These are phyloP conservation scores for Eciton burchellii DNA, from an alignment of 1,140 invertebrate species.

Conservation along the genomic window DNA sequence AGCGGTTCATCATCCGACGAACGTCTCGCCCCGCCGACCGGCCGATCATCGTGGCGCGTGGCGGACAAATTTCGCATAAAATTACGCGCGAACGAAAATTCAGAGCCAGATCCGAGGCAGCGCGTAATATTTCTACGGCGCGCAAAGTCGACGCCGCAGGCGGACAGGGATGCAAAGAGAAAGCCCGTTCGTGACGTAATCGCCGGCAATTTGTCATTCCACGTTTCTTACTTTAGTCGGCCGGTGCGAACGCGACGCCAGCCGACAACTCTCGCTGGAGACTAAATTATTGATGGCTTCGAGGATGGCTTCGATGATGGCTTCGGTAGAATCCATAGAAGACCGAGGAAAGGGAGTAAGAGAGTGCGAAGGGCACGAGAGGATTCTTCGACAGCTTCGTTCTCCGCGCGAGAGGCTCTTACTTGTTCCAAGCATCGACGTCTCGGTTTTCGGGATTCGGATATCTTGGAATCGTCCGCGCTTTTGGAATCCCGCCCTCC, in stretches of 20 bases:
- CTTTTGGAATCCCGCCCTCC: too few species aligned
- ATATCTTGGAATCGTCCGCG: too few species aligned
- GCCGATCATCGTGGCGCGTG: constrained; percentile 5
- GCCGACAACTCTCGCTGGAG: constrained; percentile 42
- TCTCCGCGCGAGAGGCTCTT: too few species aligned
- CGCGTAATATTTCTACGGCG: constrained; percentile 70
- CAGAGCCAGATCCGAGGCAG: constrained; percentile 27
- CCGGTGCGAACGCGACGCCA: constrained; percentile 55
- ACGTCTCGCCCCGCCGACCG: constrained; percentile 40
- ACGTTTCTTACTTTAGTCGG: constrained; percentile 73
- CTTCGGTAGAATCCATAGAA: constrained; percentile 1
- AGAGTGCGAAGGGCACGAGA: neutral
- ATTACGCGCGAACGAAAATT: constrained; percentile 55
- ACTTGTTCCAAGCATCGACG: too few species aligned
- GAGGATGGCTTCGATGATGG: constrained; percentile 12
- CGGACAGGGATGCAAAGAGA: neutral
- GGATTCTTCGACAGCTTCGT: neutral
- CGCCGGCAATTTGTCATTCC: constrained; percentile 78
- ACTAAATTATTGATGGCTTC: constrained; percentile 66
- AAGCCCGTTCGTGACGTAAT: constrained; percentile 68
- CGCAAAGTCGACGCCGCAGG: constrained; percentile 28
- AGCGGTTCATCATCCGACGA: constrained; percentile 46
- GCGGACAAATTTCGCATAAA: constrained; percentile 57
- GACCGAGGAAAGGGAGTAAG: constrained; percentile 4
- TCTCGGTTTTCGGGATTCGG: too few species aligned